phyloP scores from a whole-genome alignment of 1,140 invertebrate genomes.

The Wasmannia auropunctata region DNA sequence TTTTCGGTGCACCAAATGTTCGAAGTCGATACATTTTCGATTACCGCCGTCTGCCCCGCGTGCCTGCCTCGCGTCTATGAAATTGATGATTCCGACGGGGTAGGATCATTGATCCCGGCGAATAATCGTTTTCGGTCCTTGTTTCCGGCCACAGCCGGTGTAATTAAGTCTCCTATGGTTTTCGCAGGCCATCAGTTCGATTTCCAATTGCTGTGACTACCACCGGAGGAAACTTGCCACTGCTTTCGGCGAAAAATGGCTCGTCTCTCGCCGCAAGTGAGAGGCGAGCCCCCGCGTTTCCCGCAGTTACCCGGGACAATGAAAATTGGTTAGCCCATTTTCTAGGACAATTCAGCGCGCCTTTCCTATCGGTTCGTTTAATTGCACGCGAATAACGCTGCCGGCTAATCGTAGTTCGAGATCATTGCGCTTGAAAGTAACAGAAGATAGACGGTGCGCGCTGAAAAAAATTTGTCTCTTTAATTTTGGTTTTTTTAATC shows the following conservation, averaged over 20 bases:
- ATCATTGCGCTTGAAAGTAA: no score
- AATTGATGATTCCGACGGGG: constrained; percentile 65
- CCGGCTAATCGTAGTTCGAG: constrained; percentile 22
- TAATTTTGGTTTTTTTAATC: not conserved
- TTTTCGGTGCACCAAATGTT: constrained; percentile 30
- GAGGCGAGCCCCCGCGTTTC: not conserved
- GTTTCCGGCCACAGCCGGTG: constrained; percentile 75
- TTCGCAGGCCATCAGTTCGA: constrained; percentile 75
- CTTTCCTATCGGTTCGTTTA: constrained; percentile 33
- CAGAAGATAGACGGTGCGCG: not conserved
- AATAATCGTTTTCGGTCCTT: constrained; percentile 72
- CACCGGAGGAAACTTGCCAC: constrained; percentile 59
- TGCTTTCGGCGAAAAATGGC: constrained; percentile 43
- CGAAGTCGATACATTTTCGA: constrained; percentile 55
- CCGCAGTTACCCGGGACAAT: constrained; percentile 34
- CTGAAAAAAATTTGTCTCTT: not conserved
- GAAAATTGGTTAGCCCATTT: constrained; percentile 56
- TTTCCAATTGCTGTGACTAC: constrained; percentile 78
- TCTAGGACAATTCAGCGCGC: constrained; percentile 25
- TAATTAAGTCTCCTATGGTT: constrained; percentile 83
- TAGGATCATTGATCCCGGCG: constrained; percentile 59
- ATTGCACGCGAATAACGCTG: constrained; percentile 37
- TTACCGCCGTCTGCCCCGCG: constrained; percentile 18
- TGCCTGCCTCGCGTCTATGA: constrained; percentile 10
- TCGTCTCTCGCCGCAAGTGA: constrained; percentile 24